Evolutionary conservation across 53 echinoderm and acorn worm species (phyloP), one percentile per base, ranked within the genome.

Genomic region (Temnopleurus reevesii): DNA sequence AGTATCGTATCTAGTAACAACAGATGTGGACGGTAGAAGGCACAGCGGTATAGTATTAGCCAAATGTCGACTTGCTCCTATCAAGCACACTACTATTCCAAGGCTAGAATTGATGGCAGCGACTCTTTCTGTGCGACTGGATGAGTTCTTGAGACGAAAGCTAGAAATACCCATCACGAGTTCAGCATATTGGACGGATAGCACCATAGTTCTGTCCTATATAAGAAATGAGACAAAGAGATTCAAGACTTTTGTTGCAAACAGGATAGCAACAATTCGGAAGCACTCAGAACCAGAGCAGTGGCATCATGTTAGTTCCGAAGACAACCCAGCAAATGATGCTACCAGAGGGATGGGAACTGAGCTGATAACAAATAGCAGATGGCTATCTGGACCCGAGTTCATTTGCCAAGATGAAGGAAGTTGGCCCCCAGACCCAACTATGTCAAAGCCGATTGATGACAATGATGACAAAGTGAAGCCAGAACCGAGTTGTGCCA

Each of bases 241-340:
- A 12, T 77, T 77, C 26, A 44, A 77, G 12, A 77, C 77, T 17
- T 77, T 77, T 77, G 43, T 77, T 0, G 44, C 77, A 15, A 77
- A 77, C 44, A 17, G 77, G 17, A 12, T 59, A 0, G 59, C 59
- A 9, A 59, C n/a, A 26, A 59, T 59, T 10, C 18, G 27, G 29
- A 30, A 59, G 3, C 27, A 30, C n/a, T 59, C 59, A 9, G 2
- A 28, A 1, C 27, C n/a, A 59, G 4, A 5, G 8, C 59, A 59
- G 27, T 59, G 59, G 59, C 59, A 26, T 4, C 29, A 59, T 26
- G 59, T 59, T 1, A 30, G 29, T 26, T 19, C 59, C 29, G 18
- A 26, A 5, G 1, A 8, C 0, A 59, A 59, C 9, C 59, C 59
- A 26, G 59, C 59, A 5, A 30, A 59, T 28, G 3, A 28, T 26